These are phyloP conservation scores for Neria commutata DNA, from an alignment of 2,888 invertebrate species.

Conservation along the genomic window DNA sequence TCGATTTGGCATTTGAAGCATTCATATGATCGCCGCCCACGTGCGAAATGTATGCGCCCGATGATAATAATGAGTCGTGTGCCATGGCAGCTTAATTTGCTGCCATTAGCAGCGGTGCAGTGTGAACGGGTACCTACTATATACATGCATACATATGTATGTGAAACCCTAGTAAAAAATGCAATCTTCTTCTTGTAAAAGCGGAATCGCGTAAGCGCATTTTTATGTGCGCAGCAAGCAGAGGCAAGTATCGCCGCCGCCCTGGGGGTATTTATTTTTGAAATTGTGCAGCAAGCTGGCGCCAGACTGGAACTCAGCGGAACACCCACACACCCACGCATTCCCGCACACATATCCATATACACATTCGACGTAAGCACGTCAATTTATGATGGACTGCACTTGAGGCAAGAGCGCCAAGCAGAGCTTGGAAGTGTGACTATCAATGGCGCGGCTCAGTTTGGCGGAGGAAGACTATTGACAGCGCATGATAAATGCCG, in stretches of 20 bases:
- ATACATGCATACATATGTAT: neutral
- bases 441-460: too few relatives aligned
- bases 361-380: too few relatives aligned
- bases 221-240: neutral
- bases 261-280: conserved; percentile 32
- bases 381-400: neutral
- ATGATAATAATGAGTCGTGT: conserved; percentile 24
- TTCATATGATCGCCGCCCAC: too few relatives aligned
- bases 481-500: too few relatives aligned
- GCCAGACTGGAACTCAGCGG: conserved; percentile 23
- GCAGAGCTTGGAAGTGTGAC: too few relatives aligned
- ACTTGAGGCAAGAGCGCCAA: too few relatives aligned
- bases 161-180: neutral
- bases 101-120: conserved; percentile 26
- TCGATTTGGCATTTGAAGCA: too few relatives aligned
- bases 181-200: too few relatives aligned
- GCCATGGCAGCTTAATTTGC: conserved; percentile 31
- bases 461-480: too few relatives aligned
- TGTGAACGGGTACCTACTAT: neutral
- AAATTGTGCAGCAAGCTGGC: conserved; percentile 35
- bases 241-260: conserved; percentile 12
- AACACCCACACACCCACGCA: neutral
- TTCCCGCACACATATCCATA: neutral
- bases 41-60: conserved; percentile 17
- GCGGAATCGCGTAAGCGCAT: too few relatives aligned